A percentile compares a stretch with the other conserved stretches of the same genome.
Evolutionary conservation across 2,888 invertebrate genomes (phyloP).

Genomic region (Lycia hirtaria): DNA sequence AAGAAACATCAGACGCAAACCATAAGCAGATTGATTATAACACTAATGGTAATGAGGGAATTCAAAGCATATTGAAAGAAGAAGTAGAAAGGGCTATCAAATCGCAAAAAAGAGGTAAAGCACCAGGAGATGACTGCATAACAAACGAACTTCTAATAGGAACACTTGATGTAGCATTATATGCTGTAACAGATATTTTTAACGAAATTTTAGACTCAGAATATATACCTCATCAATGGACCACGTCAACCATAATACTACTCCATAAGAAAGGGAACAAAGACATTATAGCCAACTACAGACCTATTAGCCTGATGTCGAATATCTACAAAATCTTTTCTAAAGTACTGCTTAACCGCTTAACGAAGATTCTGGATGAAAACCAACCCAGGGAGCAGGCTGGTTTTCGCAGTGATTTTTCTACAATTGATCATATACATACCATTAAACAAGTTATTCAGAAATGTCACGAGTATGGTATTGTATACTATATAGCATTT

Average conservation of each 20-base stretch:
- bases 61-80: conserved; percentile 16
- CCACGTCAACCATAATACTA: neutral
- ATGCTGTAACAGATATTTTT: neutral
- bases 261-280: neutral
- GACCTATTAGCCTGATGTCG: neutral
- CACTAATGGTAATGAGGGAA: no score
- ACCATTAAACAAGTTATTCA: neutral
- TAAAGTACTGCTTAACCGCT: neutral
- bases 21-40: no score
- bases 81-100: conserved; percentile 23
- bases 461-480: neutral
- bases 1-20: no score
- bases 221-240: conserved; percentile 3
- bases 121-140: conserved; percentile 24
- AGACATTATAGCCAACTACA: neutral
- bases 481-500: neutral
- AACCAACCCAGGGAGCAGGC: neutral
- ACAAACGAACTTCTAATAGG: conserved; percentile 5
- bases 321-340: conserved; percentile 2
- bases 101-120: conserved; percentile 26
- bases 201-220: conserved; percentile 1
- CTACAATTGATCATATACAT: neutral
- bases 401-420: neutral
- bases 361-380: neutral
- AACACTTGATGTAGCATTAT: neutral